Percentiles rank a stretch among this genome's conserved stretches.
Conservation (phyloP, 2,113 vertebrate genomes). For the Brachionichthys hirsutus region DNA sequence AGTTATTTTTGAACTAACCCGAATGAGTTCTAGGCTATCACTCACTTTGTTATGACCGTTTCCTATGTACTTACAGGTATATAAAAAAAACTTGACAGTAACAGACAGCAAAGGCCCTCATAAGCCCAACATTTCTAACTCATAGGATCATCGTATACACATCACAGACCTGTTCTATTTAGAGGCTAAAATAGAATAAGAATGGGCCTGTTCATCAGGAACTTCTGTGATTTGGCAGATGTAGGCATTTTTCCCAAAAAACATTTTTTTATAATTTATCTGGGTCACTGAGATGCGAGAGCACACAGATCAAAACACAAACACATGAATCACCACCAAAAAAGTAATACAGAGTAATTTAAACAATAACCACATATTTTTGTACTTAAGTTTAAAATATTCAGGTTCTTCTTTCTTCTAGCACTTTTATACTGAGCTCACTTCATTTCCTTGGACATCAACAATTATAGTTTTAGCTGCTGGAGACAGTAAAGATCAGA, state of each 20-base stretch:
- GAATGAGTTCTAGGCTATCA: not conserved
- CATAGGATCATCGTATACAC: not conserved
- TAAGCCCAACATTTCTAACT: not conserved
- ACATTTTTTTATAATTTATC: not conserved
- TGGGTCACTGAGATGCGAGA: not conserved
- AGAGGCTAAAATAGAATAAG: not conserved
- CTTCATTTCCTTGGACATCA: conserved; percentile 17
- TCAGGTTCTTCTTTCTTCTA: not conserved
- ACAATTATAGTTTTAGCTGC: conserved; percentile 33
- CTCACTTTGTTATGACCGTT: not conserved
- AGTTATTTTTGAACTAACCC: no score
- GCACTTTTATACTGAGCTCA: not conserved
- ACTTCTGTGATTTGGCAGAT: not conserved
- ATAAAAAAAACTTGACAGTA: not conserved
- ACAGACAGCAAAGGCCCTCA: not conserved
- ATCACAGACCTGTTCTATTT: not conserved
- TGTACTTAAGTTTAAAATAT: not conserved
- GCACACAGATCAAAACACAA: not conserved
- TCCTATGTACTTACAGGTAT: not conserved
- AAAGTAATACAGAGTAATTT: not conserved
- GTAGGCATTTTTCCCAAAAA: not conserved
- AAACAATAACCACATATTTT: not conserved
- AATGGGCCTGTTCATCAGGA: not conserved
- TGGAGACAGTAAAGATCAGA: conserved; percentile 38
- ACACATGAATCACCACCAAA: not conserved